Evolutionary conservation across 1,140 invertebrate species (phyloP).

Genomic region (Leptoteleia sp.): DNA sequence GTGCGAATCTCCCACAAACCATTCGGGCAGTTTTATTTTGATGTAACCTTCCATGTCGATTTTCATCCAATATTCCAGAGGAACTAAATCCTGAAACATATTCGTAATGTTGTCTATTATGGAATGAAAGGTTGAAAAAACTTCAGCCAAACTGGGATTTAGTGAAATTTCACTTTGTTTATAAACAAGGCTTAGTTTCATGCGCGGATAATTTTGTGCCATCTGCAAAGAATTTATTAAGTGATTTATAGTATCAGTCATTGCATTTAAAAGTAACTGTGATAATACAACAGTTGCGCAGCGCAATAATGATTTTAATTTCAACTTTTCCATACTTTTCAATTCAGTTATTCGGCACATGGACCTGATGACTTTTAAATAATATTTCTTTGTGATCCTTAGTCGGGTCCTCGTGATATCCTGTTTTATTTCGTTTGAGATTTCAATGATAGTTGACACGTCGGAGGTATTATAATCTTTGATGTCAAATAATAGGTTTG

Average conservation of each 20-base stretch:
- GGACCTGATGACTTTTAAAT: conserved; percentile 68
- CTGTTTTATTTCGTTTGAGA: conserved; percentile 49
- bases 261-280: conserved; percentile 75
- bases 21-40: conserved; percentile 72
- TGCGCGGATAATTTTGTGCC: conserved; percentile 66
- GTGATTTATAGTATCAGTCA: conserved; percentile 75
- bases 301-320: conserved; percentile 63
- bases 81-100: conserved; percentile 75
- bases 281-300: conserved; percentile 74
- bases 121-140: conserved; percentile 71
- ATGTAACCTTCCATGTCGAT: conserved; percentile 67
- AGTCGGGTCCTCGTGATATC: conserved; percentile 65
- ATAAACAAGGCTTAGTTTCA: conserved; percentile 74
- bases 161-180: conserved; percentile 68
- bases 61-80: conserved; percentile 73
- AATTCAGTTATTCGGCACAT: conserved; percentile 57
- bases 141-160: conserved; percentile 70
- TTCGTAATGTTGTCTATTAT: conserved; percentile 70
- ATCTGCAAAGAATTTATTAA: conserved; percentile 71
- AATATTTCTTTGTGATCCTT: conserved; percentile 71
- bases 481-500: conserved; percentile 56
- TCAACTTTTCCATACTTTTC: conserved; percentile 38
- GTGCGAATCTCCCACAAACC: conserved; percentile 74
- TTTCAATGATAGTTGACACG: conserved; percentile 48
- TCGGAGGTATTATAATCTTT: conserved; percentile 37